A percentile compares a stretch with the other conserved stretches of the same genome.
Conservation (phyloP, 2,113 vertebrate genomes). For the Tyto alba region DNA sequence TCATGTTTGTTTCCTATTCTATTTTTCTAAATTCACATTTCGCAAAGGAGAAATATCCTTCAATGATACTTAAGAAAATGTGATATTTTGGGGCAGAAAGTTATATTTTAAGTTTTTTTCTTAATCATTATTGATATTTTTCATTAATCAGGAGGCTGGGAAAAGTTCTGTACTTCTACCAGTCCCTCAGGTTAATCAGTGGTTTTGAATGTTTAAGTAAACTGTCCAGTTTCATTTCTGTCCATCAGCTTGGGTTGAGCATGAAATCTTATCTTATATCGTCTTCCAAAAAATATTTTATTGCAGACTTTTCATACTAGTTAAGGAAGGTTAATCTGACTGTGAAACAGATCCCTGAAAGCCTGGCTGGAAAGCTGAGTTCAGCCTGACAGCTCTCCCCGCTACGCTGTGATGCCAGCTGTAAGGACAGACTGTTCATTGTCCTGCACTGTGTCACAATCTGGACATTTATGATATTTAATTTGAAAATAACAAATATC, state of each 20-base stretch:
- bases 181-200: neutral
- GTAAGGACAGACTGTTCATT: neutral
- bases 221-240: neutral
- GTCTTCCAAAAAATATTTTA: neutral
- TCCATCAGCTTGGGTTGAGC: neutral
- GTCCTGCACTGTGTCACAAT: neutral
- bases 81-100: neutral
- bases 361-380: neutral
- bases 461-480: neutral
- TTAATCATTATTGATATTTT: neutral
- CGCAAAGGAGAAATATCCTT: neutral
- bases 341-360: neutral
- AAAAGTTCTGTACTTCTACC: neutral
- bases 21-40: neutral
- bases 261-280: neutral
- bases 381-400: neutral
- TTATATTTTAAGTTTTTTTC: neutral
- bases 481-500: neutral
- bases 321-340: neutral
- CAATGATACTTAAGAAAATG: neutral
- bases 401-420: neutral
- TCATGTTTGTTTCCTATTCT: neutral
- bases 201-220: neutral
- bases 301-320: neutral
- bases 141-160: neutral